phyloP scores from a whole-genome alignment of 2,797 vertebrate genomes.

The Labroides dimidiatus region DNA sequence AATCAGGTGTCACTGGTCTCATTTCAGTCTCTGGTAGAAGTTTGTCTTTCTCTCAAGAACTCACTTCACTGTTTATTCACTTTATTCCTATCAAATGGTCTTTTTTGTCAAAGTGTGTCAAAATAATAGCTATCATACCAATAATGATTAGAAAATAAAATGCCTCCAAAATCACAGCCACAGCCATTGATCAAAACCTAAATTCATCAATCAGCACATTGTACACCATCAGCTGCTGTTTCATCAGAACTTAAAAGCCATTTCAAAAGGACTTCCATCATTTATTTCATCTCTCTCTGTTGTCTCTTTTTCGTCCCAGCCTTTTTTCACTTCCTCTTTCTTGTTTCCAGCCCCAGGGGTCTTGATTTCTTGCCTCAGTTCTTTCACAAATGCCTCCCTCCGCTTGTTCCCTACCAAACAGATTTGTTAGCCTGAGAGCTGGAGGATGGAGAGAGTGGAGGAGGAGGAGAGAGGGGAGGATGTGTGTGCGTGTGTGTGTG shows the following conservation, averaged over 20 bases:
- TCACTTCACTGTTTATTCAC: conserved; percentile 19
- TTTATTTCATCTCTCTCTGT: conserved; percentile 44
- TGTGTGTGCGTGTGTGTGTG: neutral
- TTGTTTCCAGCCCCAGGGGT: conserved; percentile 49
- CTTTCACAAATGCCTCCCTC: conserved; percentile 45
- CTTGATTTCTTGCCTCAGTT: conserved; percentile 43
- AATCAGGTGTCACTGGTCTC: conserved; percentile 28
- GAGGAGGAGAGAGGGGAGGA: neutral
- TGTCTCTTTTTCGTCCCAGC: conserved; percentile 29
- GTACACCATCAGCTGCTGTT: conserved; percentile 43
- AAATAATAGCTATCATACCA: conserved; percentile 23
- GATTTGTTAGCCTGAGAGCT: conserved; percentile 47
- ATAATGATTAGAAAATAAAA: conserved; percentile 47
- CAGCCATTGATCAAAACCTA: conserved; percentile 46
- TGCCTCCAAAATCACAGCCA: conserved; percentile 43
- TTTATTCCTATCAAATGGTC: conserved; percentile 8
- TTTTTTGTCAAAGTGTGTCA: conserved; percentile 27
- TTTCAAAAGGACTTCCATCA: conserved; percentile 52
- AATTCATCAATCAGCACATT: conserved; percentile 57
- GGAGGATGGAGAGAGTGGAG: conserved; percentile 1
- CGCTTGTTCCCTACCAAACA: conserved; percentile 54
- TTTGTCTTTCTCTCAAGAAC: neutral
- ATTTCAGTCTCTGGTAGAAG: neutral
- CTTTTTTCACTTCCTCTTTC: conserved; percentile 35
- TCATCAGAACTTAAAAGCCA: conserved; percentile 60